Conservation (phyloP, 2,113 vertebrate genomes). For the Macaca mulatta region DNA sequence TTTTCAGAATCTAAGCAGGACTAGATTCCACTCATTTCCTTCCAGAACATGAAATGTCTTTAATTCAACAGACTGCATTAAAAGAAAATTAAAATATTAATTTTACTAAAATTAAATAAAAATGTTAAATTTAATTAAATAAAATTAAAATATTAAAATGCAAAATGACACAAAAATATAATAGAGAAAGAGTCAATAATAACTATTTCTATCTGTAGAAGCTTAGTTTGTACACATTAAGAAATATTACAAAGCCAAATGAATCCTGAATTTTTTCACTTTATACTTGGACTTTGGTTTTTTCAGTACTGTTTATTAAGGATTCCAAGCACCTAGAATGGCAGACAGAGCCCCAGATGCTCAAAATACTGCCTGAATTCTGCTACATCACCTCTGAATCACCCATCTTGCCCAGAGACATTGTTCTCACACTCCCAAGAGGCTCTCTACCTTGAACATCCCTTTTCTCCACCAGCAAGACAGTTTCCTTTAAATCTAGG, state of each 20-base stretch:
- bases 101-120: no score
- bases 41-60: background rate
- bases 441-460: no score
- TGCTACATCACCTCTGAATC: background rate
- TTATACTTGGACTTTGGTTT: background rate
- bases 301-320: background rate
- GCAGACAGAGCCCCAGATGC: no score
- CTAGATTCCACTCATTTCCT: background rate
- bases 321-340: background rate
- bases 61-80: background rate
- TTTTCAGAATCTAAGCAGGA: background rate
- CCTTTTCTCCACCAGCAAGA: background rate
- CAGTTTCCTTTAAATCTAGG: background rate
- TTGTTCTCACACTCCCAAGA: no score
- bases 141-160: background rate
- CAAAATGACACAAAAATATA: background rate
- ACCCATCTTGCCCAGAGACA: background rate
- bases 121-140: no score
- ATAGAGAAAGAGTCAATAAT: background rate
- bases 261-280: background rate
- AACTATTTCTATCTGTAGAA: background rate
- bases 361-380: background rate
- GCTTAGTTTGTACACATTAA: background rate
- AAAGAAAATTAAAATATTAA: constrained; percentile 12
- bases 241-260: background rate